Evolutionary conservation across 1,140 invertebrate species (phyloP).

Genomic region (Drosophila ambigua): DNA sequence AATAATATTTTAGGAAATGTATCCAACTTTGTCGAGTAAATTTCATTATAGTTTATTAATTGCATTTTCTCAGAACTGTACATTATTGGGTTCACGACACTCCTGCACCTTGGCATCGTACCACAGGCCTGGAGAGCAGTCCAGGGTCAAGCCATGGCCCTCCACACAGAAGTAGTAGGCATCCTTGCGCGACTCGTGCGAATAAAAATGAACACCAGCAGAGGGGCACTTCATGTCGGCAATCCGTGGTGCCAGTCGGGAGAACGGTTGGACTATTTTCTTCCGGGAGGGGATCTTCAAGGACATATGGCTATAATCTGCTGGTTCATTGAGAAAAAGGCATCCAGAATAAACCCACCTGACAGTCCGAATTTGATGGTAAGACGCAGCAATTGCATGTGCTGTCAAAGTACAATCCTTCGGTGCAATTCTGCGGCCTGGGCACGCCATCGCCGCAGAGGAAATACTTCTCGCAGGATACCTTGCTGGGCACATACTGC

Average conservation of each 20-base stretch:
- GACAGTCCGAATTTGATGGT: slow-evolving; percentile 50
- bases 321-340: neutral
- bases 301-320: neutral
- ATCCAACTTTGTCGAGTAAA: neutral
- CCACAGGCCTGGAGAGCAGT: slow-evolving; percentile 69
- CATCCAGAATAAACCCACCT: slow-evolving; percentile 26
- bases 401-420: slow-evolving; percentile 63
- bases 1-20: neutral
- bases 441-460: slow-evolving; percentile 64
- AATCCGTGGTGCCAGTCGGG: slow-evolving; percentile 22
- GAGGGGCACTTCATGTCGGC: slow-evolving; percentile 54
- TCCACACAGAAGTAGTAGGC: slow-evolving; percentile 69
- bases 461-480: slow-evolving; percentile 65
- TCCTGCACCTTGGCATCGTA: slow-evolving; percentile 58
- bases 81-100: slow-evolving; percentile 56
- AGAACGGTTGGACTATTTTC: slow-evolving; percentile 40
- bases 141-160: slow-evolving; percentile 63
- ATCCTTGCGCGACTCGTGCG: slow-evolving; percentile 52
- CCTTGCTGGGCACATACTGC: slow-evolving; percentile 63
- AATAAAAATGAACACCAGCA: slow-evolving; percentile 56
- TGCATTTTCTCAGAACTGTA: neutral
- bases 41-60: slow-evolving; percentile 1
- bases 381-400: slow-evolving; percentile 71
- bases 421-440: slow-evolving; percentile 33
- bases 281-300: slow-evolving; percentile 44